Percentiles rank a stretch among this genome's conserved stretches.
phyloP scores from a whole-genome alignment of 1,140 invertebrate genomes.

The Diprion similis region DNA sequence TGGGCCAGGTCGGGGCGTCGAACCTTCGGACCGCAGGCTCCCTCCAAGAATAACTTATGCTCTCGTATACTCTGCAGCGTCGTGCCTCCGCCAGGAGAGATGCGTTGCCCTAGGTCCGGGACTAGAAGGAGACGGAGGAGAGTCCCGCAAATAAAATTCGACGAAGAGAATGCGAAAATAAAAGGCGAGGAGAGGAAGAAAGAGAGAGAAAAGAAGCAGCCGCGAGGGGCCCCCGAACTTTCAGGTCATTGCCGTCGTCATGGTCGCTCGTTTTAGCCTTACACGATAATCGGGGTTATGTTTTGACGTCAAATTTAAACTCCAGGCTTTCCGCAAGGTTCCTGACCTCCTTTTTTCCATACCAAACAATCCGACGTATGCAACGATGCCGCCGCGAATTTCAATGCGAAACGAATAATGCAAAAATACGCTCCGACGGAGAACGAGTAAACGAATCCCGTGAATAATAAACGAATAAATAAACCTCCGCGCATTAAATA shows the following conservation, averaged over 20 bases:
- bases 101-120: constrained; percentile 56
- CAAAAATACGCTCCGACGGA: too few relatives aligned
- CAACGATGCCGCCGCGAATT: too few relatives aligned
- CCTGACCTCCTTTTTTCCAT: not conserved
- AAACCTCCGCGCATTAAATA: too few relatives aligned
- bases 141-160: constrained; percentile 35
- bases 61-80: constrained; percentile 17
- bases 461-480: too few relatives aligned
- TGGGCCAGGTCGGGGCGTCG: constrained; percentile 64
- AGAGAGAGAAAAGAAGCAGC: constrained; percentile 18
- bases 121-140: constrained; percentile 38
- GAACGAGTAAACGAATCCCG: too few relatives aligned
- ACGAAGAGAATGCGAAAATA: constrained; percentile 25
- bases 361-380: too few relatives aligned
- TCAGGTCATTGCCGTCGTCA: constrained; percentile 37
- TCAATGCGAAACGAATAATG: too few relatives aligned
- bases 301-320: not conserved
- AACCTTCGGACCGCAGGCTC: constrained; percentile 60
- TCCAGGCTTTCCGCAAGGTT: not conserved
- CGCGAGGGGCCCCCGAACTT: constrained; percentile 37
- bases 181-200: constrained; percentile 19
- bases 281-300: constrained; percentile 18
- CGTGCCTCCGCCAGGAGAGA: constrained; percentile 22
- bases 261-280: constrained; percentile 45
- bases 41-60: constrained; percentile 61